These are phyloP conservation scores for Drosophila heteroneura DNA, from an alignment of 2,888 invertebrate genomes.

Conservation along the genomic window DNA sequence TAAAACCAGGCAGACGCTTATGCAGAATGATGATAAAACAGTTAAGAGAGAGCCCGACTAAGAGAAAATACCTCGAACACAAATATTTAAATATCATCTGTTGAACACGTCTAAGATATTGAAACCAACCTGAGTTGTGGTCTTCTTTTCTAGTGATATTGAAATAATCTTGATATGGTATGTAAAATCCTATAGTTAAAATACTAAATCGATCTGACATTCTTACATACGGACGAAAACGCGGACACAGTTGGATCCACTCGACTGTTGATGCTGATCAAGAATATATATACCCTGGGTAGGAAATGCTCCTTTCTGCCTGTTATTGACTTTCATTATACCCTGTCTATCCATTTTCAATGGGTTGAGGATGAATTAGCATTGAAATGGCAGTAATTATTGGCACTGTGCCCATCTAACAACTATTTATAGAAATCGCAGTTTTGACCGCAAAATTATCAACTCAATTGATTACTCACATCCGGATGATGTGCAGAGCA, in stretches of 20 bases:
- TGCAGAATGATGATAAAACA: neutral
- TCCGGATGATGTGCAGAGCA: slow-evolving; percentile 39
- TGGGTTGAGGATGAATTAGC: neutral
- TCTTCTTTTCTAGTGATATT: neutral
- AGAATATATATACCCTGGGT: neutral
- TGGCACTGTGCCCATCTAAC: neutral
- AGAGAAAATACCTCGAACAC: neutral
- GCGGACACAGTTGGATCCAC: neutral
- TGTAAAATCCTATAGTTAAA: neutral
- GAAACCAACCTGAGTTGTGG: neutral
- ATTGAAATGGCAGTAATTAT: neutral
- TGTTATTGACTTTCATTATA: neutral
- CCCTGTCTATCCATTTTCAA: neutral
- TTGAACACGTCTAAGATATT: neutral
- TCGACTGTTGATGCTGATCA: neutral
- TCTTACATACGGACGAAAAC: neutral
- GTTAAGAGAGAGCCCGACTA: neutral
- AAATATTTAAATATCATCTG: neutral
- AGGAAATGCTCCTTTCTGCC: neutral
- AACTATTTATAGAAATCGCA: neutral
- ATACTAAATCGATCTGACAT: neutral
- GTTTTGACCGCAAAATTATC: neutral
- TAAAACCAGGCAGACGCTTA: neutral
- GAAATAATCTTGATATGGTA: neutral
- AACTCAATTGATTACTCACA: slow-evolving; percentile 53